Evolutionary conservation across 1,140 invertebrate species (phyloP).

Genomic region (Eulimnadia texana): DNA sequence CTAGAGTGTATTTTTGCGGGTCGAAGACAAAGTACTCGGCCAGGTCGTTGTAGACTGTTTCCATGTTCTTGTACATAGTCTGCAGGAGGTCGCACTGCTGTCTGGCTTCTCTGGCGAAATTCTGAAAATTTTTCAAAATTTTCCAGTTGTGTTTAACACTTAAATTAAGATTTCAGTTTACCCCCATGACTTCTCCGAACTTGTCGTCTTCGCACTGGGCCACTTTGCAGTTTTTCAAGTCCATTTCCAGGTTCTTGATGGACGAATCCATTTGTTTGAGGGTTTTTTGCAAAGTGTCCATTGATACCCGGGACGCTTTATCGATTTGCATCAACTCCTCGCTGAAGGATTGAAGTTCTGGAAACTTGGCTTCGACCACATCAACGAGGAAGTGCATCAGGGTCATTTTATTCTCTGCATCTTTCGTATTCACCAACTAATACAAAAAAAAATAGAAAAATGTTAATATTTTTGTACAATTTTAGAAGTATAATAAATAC

Average conservation of each 20-base stretch:
- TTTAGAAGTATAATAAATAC: not conserved
- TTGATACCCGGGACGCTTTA: slow-evolving; percentile 62
- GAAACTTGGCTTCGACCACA: slow-evolving; percentile 72
- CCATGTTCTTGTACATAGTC: slow-evolving; percentile 91
- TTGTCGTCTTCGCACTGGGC: slow-evolving; percentile 63
- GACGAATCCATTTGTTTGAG: slow-evolving; percentile 73
- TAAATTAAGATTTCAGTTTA: slow-evolving; percentile 29
- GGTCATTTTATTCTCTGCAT: slow-evolving; percentile 80
- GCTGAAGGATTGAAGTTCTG: slow-evolving; percentile 62
- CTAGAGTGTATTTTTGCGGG: slow-evolving; percentile 79
- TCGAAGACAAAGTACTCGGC: slow-evolving; percentile 90
- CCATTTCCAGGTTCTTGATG: slow-evolving; percentile 70
- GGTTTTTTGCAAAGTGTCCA: slow-evolving; percentile 70
- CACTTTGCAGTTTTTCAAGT: slow-evolving; percentile 62
- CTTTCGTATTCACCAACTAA: slow-evolving; percentile 82
- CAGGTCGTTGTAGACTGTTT: slow-evolving; percentile 61
- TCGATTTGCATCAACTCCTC: slow-evolving; percentile 80
- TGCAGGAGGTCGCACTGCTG: slow-evolving; percentile 74
- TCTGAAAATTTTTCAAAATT: slow-evolving; percentile 30
- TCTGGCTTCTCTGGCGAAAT: slow-evolving; percentile 61
- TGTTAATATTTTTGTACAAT: not conserved
- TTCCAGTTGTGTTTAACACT: too few species aligned
- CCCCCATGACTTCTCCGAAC: slow-evolving; percentile 70
- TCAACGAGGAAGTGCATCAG: slow-evolving; percentile 85
- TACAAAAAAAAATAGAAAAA: slow-evolving; percentile 15